These are phyloP conservation scores for Colaptes auratus DNA, from an alignment of 2,113 vertebrate species.

Conservation along the genomic window DNA sequence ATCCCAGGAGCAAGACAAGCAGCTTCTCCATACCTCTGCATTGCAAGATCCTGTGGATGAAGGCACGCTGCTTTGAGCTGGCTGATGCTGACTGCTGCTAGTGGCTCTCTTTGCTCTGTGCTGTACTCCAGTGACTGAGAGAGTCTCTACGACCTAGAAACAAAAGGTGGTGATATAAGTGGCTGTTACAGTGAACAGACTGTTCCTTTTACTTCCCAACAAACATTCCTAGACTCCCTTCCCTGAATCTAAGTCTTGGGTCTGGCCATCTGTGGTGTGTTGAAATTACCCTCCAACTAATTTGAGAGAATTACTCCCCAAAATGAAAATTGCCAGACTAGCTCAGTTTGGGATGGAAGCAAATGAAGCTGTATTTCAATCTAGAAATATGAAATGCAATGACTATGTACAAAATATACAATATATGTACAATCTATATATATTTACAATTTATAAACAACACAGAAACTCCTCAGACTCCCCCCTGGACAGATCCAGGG, in stretches of 20 bases:
- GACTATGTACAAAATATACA: too few species aligned
- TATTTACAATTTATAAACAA: too few species aligned
- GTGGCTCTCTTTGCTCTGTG: background rate
- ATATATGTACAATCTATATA: too few species aligned
- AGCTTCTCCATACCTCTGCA: background rate
- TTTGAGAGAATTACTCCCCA: too few species aligned
- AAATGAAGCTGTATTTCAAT: too few species aligned
- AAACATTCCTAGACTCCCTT: background rate
- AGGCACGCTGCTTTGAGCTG: background rate
- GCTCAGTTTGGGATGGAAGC: too few species aligned
- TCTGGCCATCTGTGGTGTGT: background rate
- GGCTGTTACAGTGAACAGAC: background rate
- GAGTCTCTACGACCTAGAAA: background rate
- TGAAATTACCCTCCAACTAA: too few species aligned
- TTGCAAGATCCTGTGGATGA: background rate
- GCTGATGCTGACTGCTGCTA: background rate
- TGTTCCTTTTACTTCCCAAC: background rate
- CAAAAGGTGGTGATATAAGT: background rate
- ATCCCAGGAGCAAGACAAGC: background rate
- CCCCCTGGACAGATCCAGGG: too few species aligned
- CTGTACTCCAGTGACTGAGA: background rate
- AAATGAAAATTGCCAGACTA: too few species aligned
- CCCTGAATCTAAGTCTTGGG: fast-evolving
- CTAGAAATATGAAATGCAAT: too few species aligned
- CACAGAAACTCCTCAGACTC: too few species aligned